Percentiles rank a stretch among this genome's conserved stretches.
Conservation (phyloP, 1,140 invertebrate species). For the Armadillidium nasatum region DNA sequence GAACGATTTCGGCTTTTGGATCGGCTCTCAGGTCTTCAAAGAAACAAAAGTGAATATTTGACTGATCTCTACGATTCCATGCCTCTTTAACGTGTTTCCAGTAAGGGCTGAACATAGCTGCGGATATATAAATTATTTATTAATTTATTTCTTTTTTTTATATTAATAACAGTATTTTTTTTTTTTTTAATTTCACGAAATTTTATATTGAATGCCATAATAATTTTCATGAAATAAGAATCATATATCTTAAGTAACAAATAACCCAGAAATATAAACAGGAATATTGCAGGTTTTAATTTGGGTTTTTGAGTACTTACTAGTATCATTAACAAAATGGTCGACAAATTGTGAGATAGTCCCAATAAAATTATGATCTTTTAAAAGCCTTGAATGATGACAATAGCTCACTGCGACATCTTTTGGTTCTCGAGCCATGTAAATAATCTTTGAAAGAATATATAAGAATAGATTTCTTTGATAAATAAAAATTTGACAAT, state of each 20-base stretch:
- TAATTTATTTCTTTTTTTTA: neutral
- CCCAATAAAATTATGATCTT: constrained; percentile 29
- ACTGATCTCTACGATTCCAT: constrained; percentile 66
- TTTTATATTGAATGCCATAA: no score
- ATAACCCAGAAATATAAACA: no score
- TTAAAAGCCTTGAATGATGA: constrained; percentile 36
- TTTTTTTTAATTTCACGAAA: no score
- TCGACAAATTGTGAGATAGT: constrained; percentile 33
- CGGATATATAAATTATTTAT: neutral
- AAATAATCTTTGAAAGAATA: constrained; percentile 67
- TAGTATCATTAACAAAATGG: constrained; percentile 25
- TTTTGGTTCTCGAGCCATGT: constrained; percentile 85
- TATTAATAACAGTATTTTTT: neutral
- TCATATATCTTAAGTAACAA: no score
- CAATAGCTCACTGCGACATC: constrained; percentile 79
- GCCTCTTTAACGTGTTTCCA: constrained; percentile 50
- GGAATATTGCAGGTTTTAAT: no score
- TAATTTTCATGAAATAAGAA: no score
- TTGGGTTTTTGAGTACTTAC: neutral
- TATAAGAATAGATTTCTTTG: no score
- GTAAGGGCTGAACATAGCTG: constrained; percentile 29
- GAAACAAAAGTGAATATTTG: constrained; percentile 72
- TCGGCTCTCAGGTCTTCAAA: constrained; percentile 68
- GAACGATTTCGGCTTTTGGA: constrained; percentile 59
- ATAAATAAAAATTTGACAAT: no score